Base-by-base conservation (phyloP, 2,113 vertebrate genomes). In the Archilochus colubris region DNA sequence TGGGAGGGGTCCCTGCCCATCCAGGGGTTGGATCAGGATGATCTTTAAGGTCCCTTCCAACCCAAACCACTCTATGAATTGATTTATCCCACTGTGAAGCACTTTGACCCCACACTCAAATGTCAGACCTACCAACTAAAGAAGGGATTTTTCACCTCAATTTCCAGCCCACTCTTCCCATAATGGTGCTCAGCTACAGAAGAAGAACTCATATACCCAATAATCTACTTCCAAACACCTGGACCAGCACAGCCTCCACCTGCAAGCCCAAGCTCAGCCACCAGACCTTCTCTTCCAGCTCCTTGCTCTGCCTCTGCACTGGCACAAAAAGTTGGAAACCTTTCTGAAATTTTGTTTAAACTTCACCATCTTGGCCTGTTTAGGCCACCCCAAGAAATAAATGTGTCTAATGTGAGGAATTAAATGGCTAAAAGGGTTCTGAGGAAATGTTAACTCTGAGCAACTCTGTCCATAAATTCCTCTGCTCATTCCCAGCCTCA, bases 321-420 rank as follows among this genome's bases (percentile, higher is more conserved):
- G 48, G 24, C 4, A 1, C 46, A 19, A 55, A n/a, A 54, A 31
- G 74, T 59, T 1, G 0, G 7, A 6, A 23, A 14, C 38, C 18
- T 55, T 24, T 31, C 46, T 61, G n/a, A 8, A 50, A 50, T 21
- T 46, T 31, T 28, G 17, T 21, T 82, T 38, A 64, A 76, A 38
- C 23, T 28, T 14, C 54, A 30, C 17, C 16, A 7, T 24, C 27
- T 61, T 9, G 44, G 30, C 7, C 31, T 7, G 14, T 38, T 61
- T 31, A 16, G 6, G 54, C n/a, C 54, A 31, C 25, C 14, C 40
- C 15, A 22, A 68, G 38, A 68, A 40, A n/a, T 3, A 27, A 3
- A 3, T 7, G 25, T 54, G 27, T 7, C 38, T 33, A 38, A 7
- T 12, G 44, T 22, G 19, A 58, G 22, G 22, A 44, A 83, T 22